Evolutionary conservation across 2,888 invertebrate species (phyloP).

Genomic region (Polia nebulosa): DNA sequence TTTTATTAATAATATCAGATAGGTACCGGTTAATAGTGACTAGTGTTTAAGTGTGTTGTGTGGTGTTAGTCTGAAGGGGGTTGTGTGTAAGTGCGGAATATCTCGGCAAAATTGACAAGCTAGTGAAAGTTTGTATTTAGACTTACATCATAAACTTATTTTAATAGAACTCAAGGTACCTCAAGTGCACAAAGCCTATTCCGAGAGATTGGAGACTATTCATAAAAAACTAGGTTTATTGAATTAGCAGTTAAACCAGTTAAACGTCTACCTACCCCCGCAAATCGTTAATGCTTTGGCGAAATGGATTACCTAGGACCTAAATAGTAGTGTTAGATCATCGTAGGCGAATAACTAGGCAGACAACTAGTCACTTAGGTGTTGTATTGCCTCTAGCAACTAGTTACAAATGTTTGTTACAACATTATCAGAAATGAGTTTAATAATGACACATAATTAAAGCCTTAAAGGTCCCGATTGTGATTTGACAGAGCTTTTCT

Average conservation of each 20-base stretch:
- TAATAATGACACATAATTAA: background rate
- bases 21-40: too few species aligned
- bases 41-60: too few species aligned
- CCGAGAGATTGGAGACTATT: too few species aligned
- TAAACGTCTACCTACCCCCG: conserved; percentile 6
- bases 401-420: conserved; percentile 30
- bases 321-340: conserved; percentile 14
- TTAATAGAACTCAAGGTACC: too few species aligned
- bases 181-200: too few species aligned
- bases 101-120: too few species aligned
- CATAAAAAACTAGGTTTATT: background rate
- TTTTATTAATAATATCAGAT: too few species aligned
- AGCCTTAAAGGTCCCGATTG: background rate
- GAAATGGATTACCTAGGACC: conserved; percentile 25
- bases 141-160: too few species aligned
- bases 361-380: conserved; percentile 42
- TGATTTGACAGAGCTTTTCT: background rate
- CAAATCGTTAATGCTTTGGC: conserved; percentile 35
- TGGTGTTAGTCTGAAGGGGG: too few species aligned
- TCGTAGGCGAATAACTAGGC: conserved; percentile 44
- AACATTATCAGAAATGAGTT: conserved; percentile 14
- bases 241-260: background rate
- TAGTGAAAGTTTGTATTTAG: too few species aligned
- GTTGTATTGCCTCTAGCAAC: conserved; percentile 32
- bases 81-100: too few species aligned